These are phyloP conservation scores for Halichoeres trimaculatus DNA, from an alignment of 2,113 vertebrate genomes.

Conservation along the genomic window DNA sequence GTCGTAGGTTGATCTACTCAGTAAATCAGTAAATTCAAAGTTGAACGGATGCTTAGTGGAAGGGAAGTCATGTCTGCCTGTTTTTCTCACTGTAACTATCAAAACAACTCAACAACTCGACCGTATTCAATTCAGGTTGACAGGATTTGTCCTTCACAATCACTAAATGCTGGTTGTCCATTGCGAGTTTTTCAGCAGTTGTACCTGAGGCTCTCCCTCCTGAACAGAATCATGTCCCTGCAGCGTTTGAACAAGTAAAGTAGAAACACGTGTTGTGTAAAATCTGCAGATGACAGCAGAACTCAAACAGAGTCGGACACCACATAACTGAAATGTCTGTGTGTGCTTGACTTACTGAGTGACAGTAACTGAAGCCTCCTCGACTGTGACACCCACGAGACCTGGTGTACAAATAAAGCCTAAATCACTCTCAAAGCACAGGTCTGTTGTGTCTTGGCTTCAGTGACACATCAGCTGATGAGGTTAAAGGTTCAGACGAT, in stretches of 20 bases:
- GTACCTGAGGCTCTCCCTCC: not conserved
- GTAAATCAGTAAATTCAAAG: too few species aligned
- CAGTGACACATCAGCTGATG: too few species aligned
- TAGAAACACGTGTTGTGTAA: not conserved
- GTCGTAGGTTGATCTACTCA: not conserved
- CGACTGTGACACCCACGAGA: too few species aligned
- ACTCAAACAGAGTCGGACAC: not conserved
- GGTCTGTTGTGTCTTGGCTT: too few species aligned
- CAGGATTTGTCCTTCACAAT: not conserved
- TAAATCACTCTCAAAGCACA: too few species aligned
- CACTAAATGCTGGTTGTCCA: not conserved
- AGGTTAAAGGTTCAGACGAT: too few species aligned
- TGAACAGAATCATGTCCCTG: not conserved
- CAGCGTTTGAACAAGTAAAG: not conserved
- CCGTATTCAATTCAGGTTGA: not conserved
- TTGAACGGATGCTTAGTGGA: not conserved
- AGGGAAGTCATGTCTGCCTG: not conserved
- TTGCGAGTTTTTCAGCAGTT: not conserved
- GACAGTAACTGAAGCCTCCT: not conserved
- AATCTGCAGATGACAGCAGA: not conserved
- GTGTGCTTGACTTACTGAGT: too few species aligned
- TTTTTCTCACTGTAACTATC: not conserved
- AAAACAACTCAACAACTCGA: not conserved
- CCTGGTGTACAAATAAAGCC: too few species aligned
- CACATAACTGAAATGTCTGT: too few species aligned